phyloP scores from a whole-genome alignment of 2,797 vertebrate genomes.

The Chelmon rostratus region DNA sequence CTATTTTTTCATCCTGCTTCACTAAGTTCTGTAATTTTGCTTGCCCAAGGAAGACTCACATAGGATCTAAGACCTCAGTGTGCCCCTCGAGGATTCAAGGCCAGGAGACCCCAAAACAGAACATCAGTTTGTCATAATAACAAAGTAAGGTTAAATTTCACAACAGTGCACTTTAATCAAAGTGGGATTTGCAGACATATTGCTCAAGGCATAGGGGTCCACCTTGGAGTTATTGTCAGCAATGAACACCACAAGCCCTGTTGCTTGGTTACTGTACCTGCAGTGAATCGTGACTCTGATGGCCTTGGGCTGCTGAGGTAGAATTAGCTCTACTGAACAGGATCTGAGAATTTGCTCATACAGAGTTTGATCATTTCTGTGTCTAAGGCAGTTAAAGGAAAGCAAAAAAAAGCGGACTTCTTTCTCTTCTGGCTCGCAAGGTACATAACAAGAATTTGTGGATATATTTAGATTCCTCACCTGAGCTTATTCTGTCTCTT shows the following conservation, averaged over 20 bases:
- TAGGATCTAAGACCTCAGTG: constrained; percentile 2
- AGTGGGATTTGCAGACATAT: constrained; percentile 63
- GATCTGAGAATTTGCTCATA: constrained; percentile 43
- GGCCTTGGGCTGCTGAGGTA: constrained; percentile 57
- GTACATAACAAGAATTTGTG: background rate
- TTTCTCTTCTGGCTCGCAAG: background rate
- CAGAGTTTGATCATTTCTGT: constrained; percentile 36
- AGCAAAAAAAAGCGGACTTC: background rate
- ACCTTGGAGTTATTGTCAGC: constrained; percentile 61
- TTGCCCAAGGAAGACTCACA: background rate
- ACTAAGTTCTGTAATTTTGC: background rate
- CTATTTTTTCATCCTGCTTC: background rate
- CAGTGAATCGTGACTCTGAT: constrained; percentile 62
- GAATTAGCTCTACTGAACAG: constrained; percentile 50
- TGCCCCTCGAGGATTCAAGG: background rate
- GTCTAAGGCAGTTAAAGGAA: constrained; percentile 1
- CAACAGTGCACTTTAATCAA: constrained; percentile 73
- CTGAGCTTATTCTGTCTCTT: background rate
- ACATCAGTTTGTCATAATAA: constrained; percentile 41
- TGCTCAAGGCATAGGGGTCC: constrained; percentile 47
- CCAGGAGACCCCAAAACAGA: constrained; percentile 36
- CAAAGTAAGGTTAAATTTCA: constrained; percentile 56
- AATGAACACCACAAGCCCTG: constrained; percentile 48
- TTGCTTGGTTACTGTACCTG: constrained; percentile 79
- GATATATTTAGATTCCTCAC: constrained; percentile 23